Evolutionary conservation across 2,888 invertebrate species (phyloP).

Genomic region (Deroplatys truncata): DNA sequence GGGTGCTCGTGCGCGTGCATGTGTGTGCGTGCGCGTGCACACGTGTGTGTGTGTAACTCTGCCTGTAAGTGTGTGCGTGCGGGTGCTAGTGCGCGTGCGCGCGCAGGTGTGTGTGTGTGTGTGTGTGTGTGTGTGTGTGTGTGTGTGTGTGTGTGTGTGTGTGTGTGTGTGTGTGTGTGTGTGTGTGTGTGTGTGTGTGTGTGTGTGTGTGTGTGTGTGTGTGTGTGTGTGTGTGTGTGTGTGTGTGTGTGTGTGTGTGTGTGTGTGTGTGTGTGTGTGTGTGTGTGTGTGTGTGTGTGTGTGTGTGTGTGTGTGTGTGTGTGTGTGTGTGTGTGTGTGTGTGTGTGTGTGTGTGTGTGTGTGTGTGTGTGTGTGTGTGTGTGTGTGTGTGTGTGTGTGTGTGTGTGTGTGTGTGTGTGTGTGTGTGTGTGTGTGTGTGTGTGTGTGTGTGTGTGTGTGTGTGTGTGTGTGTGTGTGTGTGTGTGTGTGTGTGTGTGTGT

Average conservation of each 20-base stretch:
- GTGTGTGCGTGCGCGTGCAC: too few relatives aligned
- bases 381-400: constrained; percentile 4
- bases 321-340: constrained; percentile 4
- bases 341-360: constrained; percentile 1
- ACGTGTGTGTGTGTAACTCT: too few relatives aligned
- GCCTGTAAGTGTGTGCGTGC: too few relatives aligned
- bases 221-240: neutral
- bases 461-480: neutral
- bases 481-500: neutral
- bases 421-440: neutral
- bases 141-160: neutral
- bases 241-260: neutral
- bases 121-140: neutral
- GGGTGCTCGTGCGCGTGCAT: too few relatives aligned
- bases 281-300: neutral
- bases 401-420: constrained; percentile 1
- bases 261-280: constrained; percentile 2
- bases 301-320: neutral
- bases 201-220: neutral
- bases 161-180: neutral
- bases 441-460: neutral
- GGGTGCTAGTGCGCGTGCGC: too few relatives aligned
- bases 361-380: constrained; percentile 1
- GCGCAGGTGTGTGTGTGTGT: too few relatives aligned
- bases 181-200: neutral